Evolutionary conservation across 2,113 vertebrate genomes (phyloP).

Genomic region (Felis chaus): DNA sequence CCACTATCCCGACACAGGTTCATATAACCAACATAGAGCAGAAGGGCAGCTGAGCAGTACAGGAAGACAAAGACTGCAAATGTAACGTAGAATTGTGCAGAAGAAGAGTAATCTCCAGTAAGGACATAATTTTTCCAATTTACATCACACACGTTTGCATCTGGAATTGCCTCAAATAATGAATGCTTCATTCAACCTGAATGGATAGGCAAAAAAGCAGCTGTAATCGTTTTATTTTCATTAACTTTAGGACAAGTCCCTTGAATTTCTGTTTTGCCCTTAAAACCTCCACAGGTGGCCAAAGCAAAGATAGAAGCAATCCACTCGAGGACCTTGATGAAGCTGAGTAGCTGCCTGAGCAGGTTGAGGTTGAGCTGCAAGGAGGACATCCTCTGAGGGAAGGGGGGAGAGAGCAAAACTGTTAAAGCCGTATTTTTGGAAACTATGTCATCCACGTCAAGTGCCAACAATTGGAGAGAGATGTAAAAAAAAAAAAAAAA

Average conservation of each 20-base stretch:
- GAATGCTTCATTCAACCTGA: conserved; percentile 89
- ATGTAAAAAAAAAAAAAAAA: neutral
- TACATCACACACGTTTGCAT: conserved; percentile 81
- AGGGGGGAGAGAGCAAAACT: too few species aligned
- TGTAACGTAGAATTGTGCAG: conserved; percentile 92
- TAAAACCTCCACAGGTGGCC: conserved; percentile 91
- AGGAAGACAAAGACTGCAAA: conserved; percentile 92
- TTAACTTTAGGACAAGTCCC: conserved; percentile 82
- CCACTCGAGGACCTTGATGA: conserved; percentile 50
- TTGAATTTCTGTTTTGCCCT: conserved; percentile 88
- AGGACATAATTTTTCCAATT: conserved; percentile 81
- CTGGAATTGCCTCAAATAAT: conserved; percentile 77
- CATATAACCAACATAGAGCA: conserved; percentile 93
- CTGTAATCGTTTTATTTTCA: conserved; percentile 86
- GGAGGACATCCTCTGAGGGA: too few species aligned
- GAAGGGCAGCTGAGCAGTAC: conserved; percentile 90
- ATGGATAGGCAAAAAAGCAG: conserved; percentile 91
- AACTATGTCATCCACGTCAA: conserved; percentile 39
- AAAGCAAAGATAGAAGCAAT: conserved; percentile 92
- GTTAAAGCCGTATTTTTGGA: neutral
- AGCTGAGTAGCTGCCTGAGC: too few species aligned
- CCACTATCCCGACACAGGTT: conserved; percentile 91
- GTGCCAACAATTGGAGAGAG: neutral
- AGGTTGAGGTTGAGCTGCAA: too few species aligned
- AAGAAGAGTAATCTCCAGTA: conserved; percentile 90